Evolutionary conservation across 2,113 vertebrate genomes (phyloP).

Genomic region (Okapia johnstoni): DNA sequence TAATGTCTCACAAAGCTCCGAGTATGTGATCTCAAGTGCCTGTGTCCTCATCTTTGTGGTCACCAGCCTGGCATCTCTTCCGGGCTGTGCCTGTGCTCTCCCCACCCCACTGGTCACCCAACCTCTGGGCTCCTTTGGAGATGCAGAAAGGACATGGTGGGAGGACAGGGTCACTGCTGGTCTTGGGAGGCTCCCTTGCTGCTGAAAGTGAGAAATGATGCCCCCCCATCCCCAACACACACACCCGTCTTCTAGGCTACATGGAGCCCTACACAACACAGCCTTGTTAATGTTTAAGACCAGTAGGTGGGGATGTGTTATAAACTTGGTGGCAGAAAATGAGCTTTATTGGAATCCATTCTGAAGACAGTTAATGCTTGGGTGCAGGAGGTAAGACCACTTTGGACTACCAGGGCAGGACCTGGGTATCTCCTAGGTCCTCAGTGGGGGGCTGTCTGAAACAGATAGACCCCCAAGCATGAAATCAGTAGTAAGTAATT

Average conservation of each 20-base stretch:
- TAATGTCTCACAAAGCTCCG: neutral
- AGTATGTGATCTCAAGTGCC: neutral
- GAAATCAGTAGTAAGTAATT: neutral
- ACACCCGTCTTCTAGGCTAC: neutral
- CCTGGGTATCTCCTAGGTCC: neutral
- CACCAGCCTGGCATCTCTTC: neutral
- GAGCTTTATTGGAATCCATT: conserved; percentile 55
- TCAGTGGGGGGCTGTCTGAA: neutral
- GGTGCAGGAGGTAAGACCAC: neutral
- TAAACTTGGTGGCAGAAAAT: conserved; percentile 72
- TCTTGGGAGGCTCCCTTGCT: neutral
- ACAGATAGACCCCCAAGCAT: neutral
- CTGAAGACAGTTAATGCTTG: neutral
- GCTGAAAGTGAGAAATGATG: neutral
- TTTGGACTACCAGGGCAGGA: neutral
- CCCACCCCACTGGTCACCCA: neutral
- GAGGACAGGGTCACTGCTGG: neutral
- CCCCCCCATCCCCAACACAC: neutral
- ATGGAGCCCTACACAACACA: neutral
- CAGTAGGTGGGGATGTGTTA: conserved; percentile 82
- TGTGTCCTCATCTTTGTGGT: neutral
- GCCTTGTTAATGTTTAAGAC: conserved; percentile 54
- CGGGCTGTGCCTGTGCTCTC: rapidly evolving
- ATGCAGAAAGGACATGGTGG: neutral
- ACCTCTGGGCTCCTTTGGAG: neutral